Evolutionary conservation across 2,888 invertebrate genomes (phyloP), one percentile per base, ranked within the genome.

Genomic region (Epirrita christyi): DNA sequence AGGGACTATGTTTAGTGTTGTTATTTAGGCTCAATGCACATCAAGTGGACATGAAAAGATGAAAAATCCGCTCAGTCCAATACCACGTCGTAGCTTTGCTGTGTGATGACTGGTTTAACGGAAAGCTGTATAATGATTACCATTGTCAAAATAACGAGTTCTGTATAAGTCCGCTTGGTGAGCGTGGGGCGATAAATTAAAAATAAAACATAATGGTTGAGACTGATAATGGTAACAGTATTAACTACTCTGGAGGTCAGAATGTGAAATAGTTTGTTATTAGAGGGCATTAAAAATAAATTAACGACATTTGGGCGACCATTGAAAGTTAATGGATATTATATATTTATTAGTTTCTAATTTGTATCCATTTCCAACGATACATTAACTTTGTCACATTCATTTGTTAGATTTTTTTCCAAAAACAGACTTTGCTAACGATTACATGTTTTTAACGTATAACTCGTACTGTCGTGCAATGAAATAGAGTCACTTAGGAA

Each of bases 141-240:
- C 9, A 9, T 0, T 6, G 28, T 29, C 8, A 37, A 13, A 4
- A 13, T 3, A 38, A 37, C 34, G 4, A 10, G 21, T 47, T 45
- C 50, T 50, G 11, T 14, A 15, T 36, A 41, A 37, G 47, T 41
- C 59, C 51, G 55, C 55, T 56, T 48, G 43, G 11, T 58, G 54
- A 56, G 45, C 58, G 40, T 40, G 10, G 42, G 13, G 32, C 21
- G 6, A 59, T 50, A 58, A 56, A 64, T 64, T 61, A 59, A 68
- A 56, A 61, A 61, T 62, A 63, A 61, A 68, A 59, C 56, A 57
- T 58, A 58, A 68, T 69, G 70, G 61, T 74, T 69, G 87, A 87
- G 88, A 88, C 88, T 88, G 88, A 88, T 83, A 80, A 76, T 78
- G 75, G 77, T 76, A 80, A 81, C 85, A 87, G 86, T 87, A 88